These are phyloP conservation scores for Onthophagus taurus DNA, from an alignment of 1,140 invertebrate species.

Conservation along the genomic window DNA sequence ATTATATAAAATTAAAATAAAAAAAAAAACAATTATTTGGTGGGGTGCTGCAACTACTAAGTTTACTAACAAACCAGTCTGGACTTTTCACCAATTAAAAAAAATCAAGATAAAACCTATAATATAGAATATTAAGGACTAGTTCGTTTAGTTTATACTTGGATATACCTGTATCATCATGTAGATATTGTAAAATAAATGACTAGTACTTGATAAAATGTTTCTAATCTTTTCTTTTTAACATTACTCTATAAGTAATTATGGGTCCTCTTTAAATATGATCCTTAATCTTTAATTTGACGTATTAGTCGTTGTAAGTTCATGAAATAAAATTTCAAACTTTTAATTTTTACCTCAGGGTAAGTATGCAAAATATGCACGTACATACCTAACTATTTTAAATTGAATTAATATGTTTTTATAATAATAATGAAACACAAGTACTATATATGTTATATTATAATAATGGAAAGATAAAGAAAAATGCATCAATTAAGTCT, in stretches of 20 bases:
- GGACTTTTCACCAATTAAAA: conserved; percentile 11
- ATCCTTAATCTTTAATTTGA: too few species aligned
- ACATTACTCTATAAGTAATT: too few species aligned
- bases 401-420: neutral
- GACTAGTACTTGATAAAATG: conserved; percentile 6
- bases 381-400: neutral
- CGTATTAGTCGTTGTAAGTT: too few species aligned
- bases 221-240: too few species aligned
- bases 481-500: too few species aligned
- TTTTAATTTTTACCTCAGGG: too few species aligned
- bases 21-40: conserved; percentile 22
- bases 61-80: conserved; percentile 5
- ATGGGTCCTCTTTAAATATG: too few species aligned
- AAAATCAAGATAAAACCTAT: conserved; percentile 6
- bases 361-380: too few species aligned
- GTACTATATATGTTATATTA: too few species aligned
- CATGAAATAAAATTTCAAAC: too few species aligned
- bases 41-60: conserved; percentile 31
- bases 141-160: conserved; percentile 12
- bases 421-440: neutral
- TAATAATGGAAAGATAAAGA: too few species aligned
- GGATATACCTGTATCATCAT: conserved; percentile 12
- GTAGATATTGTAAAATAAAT: conserved; percentile 14
- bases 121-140: conserved; percentile 9
- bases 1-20: too few species aligned